Evolutionary conservation across 2,113 vertebrate species (phyloP).

Genomic region (Orycteropus afer): DNA sequence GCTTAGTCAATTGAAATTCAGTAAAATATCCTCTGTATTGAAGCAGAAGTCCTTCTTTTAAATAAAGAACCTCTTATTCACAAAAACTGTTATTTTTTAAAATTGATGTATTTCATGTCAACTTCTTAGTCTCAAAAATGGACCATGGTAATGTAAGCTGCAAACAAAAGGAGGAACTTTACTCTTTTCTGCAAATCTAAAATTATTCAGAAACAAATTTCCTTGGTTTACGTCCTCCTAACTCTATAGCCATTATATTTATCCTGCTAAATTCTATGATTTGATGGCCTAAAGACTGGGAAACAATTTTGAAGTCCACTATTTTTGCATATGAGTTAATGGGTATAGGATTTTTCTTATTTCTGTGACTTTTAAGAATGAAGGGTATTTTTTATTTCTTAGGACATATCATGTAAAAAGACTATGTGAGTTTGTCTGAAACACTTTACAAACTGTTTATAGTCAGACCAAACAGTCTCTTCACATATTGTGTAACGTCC

Average conservation of each 20-base stretch:
- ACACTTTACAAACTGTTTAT: background rate
- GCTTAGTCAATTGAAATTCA: conserved; percentile 57
- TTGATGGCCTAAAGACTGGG: background rate
- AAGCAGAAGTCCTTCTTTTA: conserved; percentile 43
- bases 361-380: conserved; percentile 12
- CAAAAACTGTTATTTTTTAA: conserved; percentile 61
- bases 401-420: background rate
- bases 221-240: background rate
- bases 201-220: background rate
- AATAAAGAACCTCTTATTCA: conserved; percentile 48
- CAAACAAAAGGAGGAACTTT: background rate
- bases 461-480: background rate
- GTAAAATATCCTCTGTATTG: conserved; percentile 48
- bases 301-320: background rate
- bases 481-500: background rate
- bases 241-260: background rate
- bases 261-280: conserved; percentile 22
- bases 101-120: background rate
- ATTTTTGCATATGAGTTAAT: background rate
- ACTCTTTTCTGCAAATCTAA: background rate
- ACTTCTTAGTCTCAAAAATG: background rate
- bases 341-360: background rate
- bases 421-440: background rate
- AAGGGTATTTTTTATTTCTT: conserved; percentile 28
- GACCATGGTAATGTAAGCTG: background rate